phyloP scores from a whole-genome alignment of 2,797 vertebrate species.

The Eupleurogrammus muticus region DNA sequence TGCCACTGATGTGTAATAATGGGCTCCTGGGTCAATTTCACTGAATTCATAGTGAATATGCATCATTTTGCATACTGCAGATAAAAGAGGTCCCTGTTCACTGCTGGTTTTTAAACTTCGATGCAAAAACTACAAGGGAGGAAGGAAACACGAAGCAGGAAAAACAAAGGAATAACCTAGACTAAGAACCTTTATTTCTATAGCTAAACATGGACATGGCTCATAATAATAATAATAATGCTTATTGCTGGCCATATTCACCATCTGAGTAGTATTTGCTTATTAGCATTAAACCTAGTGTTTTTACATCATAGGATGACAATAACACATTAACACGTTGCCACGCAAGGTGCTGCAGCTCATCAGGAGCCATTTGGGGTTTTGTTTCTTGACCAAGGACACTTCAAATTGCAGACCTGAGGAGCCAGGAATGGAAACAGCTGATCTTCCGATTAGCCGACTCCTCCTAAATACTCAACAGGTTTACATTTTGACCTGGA shows the following conservation, averaged over 20 bases:
- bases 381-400: too few relatives aligned
- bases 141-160: background rate
- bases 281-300: too few relatives aligned
- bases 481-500: background rate
- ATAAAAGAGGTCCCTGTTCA: background rate
- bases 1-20: background rate
- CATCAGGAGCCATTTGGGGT: too few relatives aligned
- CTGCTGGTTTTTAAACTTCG: background rate
- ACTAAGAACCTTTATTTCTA: background rate
- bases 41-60: background rate
- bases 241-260: background rate
- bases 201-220: background rate
- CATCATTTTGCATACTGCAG: constrained; percentile 6
- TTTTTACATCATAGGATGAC: too few relatives aligned
- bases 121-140: too few relatives aligned
- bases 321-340: too few relatives aligned
- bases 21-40: background rate
- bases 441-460: too few relatives aligned
- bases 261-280: too few relatives aligned
- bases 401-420: too few relatives aligned
- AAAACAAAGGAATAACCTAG: background rate
- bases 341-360: too few relatives aligned
- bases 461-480: too few relatives aligned
- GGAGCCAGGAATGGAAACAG: too few relatives aligned
- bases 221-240: background rate